Percentiles rank a stretch among this genome's conserved stretches.
These are phyloP conservation scores for Embiotoca jacksoni DNA, from an alignment of 2,113 vertebrate genomes.

Conservation along the genomic window DNA sequence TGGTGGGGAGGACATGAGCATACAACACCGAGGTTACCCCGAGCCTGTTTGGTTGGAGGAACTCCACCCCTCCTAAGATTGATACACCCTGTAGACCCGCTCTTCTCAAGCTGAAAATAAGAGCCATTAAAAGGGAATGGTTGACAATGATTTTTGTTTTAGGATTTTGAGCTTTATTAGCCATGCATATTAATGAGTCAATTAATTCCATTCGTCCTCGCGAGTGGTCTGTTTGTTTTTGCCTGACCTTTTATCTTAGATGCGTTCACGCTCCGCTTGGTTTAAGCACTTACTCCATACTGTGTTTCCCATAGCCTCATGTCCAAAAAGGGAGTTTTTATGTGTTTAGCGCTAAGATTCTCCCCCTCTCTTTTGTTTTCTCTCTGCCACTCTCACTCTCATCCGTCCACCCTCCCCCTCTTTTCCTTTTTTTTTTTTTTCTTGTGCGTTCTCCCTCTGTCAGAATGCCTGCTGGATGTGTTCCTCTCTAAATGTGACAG, in stretches of 20 bases:
- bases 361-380: constrained; percentile 66
- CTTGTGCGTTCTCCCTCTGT: constrained; percentile 58
- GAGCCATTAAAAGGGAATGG: constrained; percentile 85
- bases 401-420: constrained; percentile 59
- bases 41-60: constrained; percentile 76
- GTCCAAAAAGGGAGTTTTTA: constrained; percentile 79
- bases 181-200: constrained; percentile 92
- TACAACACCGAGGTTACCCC: constrained; percentile 84
- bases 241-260: constrained; percentile 89
- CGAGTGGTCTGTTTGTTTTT: constrained; percentile 92
- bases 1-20: constrained; percentile 85
- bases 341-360: constrained; percentile 71
- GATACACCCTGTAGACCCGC: constrained; percentile 82
- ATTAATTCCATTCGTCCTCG: constrained; percentile 91
- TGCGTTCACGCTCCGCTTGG: constrained; percentile 86
- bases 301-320: constrained; percentile 80
- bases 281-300: constrained; percentile 88
- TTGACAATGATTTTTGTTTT: constrained; percentile 85
- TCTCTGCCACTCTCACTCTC: constrained; percentile 47
- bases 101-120: constrained; percentile 87
- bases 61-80: constrained; percentile 78
- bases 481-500: constrained; percentile 80
- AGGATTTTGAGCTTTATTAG: constrained; percentile 90
- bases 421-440: constrained; percentile 31
- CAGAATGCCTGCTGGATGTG: constrained; percentile 78